Base-by-base conservation (phyloP, 2,888 invertebrate genomes). In the Molanna angustata region DNA sequence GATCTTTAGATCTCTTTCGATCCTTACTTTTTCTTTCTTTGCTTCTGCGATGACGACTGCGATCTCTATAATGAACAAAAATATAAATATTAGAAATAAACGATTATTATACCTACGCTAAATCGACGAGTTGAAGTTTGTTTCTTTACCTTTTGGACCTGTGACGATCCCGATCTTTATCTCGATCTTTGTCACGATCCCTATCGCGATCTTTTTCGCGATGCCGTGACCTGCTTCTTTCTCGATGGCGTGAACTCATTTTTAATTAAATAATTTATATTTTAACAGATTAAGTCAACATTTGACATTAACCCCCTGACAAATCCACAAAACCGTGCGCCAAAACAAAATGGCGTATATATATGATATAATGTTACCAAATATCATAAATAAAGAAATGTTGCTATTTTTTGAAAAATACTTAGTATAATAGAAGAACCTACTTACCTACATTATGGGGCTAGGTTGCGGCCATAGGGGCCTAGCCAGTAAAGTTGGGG, bases 211-310 rank as follows among this genome's bases (percentile, higher is more conserved):
- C 64, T 52, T 61, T 56, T 13, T 60, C 59, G 6, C 60, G 39
- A 33, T 74, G 74, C 52, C 76, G 67, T 16, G 76, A 76, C 20
- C 77, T 69, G 63, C 77, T 76, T 55, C 76, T 69, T 56, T 78
- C 78, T 17, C 79, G 73, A 61, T 79, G 79, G 49, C 79, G 69
- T 13, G 80, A 79, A 62, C 80, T 78, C 80, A 80, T 80, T 11
- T 43, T 49, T 2, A n/a, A n/a, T n/a, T n/a, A n/a, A n/a, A n/a
- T n/a, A n/a, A n/a, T n/a, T n/a, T n/a, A n/a, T n/a, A n/a, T n/a
- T n/a, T n/a, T n/a, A n/a, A n/a, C n/a, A n/a, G n/a, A n/a, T n/a
- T n/a, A n/a, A n/a, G n/a, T n/a, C n/a, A n/a, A n/a, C n/a, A n/a
- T n/a, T n/a, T n/a, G n/a, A n/a, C n/a, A n/a, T n/a, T n/a, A n/a